A percentile compares a stretch with the other conserved stretches of the same genome.
These are phyloP conservation scores for Trididemnum clinides DNA, from an alignment of 23 tunicate species.

Conservation along the genomic window DNA sequence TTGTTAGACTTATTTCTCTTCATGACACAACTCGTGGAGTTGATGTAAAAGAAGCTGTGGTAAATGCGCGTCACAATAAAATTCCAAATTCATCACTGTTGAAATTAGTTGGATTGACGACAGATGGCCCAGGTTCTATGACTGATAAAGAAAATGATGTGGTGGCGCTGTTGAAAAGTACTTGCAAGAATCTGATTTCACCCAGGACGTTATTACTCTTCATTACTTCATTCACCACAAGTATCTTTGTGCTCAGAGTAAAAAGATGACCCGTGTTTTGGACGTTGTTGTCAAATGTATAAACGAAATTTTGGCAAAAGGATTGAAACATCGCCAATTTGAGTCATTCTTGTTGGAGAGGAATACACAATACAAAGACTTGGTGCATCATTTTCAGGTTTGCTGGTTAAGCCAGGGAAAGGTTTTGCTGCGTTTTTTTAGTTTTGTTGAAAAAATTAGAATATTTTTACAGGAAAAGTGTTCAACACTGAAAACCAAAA, in stretches of 20 bases:
- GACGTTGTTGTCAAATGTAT: not conserved
- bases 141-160: not conserved
- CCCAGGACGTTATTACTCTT: no score
- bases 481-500: not conserved
- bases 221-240: not conserved
- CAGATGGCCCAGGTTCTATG: no score
- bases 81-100: no score
- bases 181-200: no score
- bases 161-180: not conserved
- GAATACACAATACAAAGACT: no score
- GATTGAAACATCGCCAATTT: not conserved
- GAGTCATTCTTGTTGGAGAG: not conserved
- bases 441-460: not conserved
- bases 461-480: not conserved
- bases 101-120: no score
- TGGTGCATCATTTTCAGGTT: no score
- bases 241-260: not conserved
- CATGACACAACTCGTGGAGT: no score
- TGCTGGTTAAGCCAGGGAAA: not conserved
- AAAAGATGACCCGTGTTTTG: not conserved
- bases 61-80: no score
- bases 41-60: no score
- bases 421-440: not conserved
- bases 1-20: no score
- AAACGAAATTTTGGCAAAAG: not conserved